Base-by-base conservation (phyloP, 2,113 vertebrate genomes). In the Azemiops feae region DNA sequence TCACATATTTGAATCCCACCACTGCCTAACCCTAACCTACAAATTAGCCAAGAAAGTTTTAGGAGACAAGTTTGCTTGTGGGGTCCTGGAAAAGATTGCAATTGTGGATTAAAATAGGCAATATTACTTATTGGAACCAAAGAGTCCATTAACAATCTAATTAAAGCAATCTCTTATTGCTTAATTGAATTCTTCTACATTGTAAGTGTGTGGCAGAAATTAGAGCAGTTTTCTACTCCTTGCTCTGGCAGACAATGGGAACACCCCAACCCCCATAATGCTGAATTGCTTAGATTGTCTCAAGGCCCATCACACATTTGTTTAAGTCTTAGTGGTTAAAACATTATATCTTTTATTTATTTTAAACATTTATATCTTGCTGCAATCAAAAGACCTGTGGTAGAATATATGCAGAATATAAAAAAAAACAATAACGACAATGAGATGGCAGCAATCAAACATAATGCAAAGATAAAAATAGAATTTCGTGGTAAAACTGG, bases 71-170 rank as follows among this genome's bases (percentile, higher is more conserved):
- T 95, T 95, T 91, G 91, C 94, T 43, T 25, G 91, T 96, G 81
- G 93, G 92, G 88, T 90, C 55, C 93, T 93, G 91, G 93, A 94
- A 93, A 95, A 93, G 92, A 92, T 90, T 43, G 85, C 1, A 27
- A 0, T 93, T 94, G 88, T 92, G 93, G 95, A 93, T 50, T 96
- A 94, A 95, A 96, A 88, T 3, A 34, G 95, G 93, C 87, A 23
- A 92, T 95, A 96, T 96, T 95, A 95, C 94, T 95, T 97, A 96
- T 95, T 96, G 95, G 92, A 91, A 88, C 93, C 0, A 64, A 95
- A 93, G 86, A 97, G 92, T 95, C 96, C 96, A 96, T 97, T 97
- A 96, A 93, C 95, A 96, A 93, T 85, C 95, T 96, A 96, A 97
- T 97, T 96, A 96, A 96, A 96, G 95, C 93, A 95, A 93, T 96